Percentiles rank a stretch among this genome's conserved stretches.
Conservation (phyloP, 2,113 vertebrate genomes). For the Saimiri boliviensis region DNA sequence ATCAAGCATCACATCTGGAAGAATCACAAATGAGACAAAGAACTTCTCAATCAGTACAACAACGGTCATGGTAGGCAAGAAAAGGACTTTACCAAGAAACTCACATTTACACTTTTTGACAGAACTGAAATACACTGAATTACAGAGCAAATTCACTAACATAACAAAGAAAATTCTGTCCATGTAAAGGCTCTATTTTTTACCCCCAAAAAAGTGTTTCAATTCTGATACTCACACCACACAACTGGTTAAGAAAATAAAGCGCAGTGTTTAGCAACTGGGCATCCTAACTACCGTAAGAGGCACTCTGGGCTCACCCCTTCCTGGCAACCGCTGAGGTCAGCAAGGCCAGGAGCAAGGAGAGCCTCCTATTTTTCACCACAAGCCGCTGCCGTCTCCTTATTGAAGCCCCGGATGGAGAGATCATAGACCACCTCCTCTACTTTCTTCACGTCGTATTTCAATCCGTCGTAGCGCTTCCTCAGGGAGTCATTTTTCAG, state of each 20-base stretch:
- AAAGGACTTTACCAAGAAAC: slow-evolving; percentile 63
- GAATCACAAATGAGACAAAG: slow-evolving; percentile 48
- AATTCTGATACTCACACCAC: slow-evolving; percentile 76
- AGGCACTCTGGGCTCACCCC: slow-evolving; percentile 64
- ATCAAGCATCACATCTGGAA: slow-evolving; percentile 40
- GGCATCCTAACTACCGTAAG: slow-evolving; percentile 80
- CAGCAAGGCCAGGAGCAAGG: slow-evolving; percentile 44
- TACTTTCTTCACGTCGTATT: slow-evolving; percentile 99
- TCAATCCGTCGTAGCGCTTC: slow-evolving; percentile 98
- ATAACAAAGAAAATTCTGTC: slow-evolving; percentile 67
- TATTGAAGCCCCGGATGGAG: slow-evolving; percentile 95
- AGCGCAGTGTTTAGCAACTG: slow-evolving; percentile 77
- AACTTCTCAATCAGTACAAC: slow-evolving; percentile 29
- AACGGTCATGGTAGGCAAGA: slow-evolving; percentile 55
- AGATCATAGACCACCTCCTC: slow-evolving; percentile 99
- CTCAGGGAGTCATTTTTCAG: slow-evolving; percentile 97
- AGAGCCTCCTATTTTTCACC: slow-evolving; percentile 84
- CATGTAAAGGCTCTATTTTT: slow-evolving; percentile 44
- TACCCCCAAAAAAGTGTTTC: slow-evolving; percentile 45
- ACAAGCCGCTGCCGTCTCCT: slow-evolving; percentile 83
- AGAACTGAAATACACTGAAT: slow-evolving; percentile 56
- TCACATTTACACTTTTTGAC: slow-evolving; percentile 58
- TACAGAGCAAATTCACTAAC: slow-evolving; percentile 68
- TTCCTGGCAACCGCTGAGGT: slow-evolving; percentile 78
- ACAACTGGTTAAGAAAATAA: slow-evolving; percentile 81